These are phyloP conservation scores for Carterocephalus palaemon DNA, from an alignment of 2,888 invertebrate genomes.

Conservation along the genomic window DNA sequence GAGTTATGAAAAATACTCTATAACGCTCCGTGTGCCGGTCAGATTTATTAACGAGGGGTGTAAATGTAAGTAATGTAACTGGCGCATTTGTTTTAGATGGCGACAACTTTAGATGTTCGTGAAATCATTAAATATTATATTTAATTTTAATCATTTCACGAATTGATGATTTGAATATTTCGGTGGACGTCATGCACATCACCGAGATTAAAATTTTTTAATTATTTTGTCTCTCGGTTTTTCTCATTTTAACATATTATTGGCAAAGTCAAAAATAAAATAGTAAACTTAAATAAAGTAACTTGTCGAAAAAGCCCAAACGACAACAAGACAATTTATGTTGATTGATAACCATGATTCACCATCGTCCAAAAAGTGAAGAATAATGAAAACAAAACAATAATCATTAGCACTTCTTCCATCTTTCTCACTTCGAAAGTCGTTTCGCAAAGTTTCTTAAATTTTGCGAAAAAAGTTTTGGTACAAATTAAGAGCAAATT, in stretches of 20 bases:
- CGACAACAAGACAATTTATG: conserved; percentile 8
- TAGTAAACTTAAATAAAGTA: conserved; percentile 1
- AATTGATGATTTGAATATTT: too few species aligned
- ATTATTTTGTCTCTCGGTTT: too few species aligned
- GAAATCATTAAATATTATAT: too few species aligned
- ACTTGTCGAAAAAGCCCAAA: neutral
- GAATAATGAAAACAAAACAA: conserved; percentile 50
- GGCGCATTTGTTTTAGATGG: neutral
- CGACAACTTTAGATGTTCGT: too few species aligned
- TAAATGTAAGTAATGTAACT: neutral
- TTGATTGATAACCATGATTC: conserved; percentile 21
- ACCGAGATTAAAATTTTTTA: too few species aligned
- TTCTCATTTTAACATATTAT: neutral
- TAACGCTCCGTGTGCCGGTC: conserved; percentile 2
- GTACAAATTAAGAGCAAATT: conserved; percentile 78
- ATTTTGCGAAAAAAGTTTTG: conserved; percentile 70
- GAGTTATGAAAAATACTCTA: conserved; percentile 35
- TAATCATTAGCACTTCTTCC: conserved; percentile 69
- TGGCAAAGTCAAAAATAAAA: neutral
- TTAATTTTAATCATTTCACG: too few species aligned
- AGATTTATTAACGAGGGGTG: conserved; percentile 2
- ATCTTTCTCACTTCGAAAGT: conserved; percentile 72
- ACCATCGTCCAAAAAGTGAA: conserved; percentile 12
- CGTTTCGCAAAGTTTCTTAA: conserved; percentile 69
- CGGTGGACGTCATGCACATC: too few species aligned